phyloP scores from a whole-genome alignment of 1,140 invertebrate species.

The Meloidogyne exigua region DNA sequence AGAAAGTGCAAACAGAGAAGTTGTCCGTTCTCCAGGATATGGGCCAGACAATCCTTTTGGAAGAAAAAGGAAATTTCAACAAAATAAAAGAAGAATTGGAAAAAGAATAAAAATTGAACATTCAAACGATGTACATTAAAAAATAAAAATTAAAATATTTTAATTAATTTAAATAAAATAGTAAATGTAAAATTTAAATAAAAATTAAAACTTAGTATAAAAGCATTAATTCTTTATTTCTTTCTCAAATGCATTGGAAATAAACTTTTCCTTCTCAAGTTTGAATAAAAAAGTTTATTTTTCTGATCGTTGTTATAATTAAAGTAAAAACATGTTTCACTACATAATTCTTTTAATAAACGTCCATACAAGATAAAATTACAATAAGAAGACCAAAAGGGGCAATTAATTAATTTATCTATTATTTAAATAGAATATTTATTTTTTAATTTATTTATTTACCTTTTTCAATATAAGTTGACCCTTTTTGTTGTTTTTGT shows the following conservation, averaged over 20 bases:
- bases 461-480: constrained; percentile 37
- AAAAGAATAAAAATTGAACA: background rate
- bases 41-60: constrained; percentile 1
- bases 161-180: too few species aligned
- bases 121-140: background rate
- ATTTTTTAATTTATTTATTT: background rate
- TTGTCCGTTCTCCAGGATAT: background rate
- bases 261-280: background rate
- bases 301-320: background rate
- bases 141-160: too few species aligned
- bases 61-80: background rate
- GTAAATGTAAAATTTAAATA: too few species aligned
- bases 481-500: background rate
- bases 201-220: too few species aligned
- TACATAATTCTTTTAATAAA: constrained; percentile 58
- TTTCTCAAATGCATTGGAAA: background rate
- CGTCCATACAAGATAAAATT: constrained; percentile 57
- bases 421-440: constrained; percentile 32
- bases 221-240: background rate
- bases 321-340: constrained; percentile 4
- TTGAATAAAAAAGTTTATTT: background rate
- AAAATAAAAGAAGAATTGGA: background rate
- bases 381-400: constrained; percentile 53
- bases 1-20: background rate
- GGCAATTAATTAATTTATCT: constrained; percentile 54